Percentiles rank a stretch among this genome's conserved stretches.
These are phyloP conservation scores for Dendroctonus ponderosae DNA, from an alignment of 1,140 invertebrate genomes.

Conservation along the genomic window DNA sequence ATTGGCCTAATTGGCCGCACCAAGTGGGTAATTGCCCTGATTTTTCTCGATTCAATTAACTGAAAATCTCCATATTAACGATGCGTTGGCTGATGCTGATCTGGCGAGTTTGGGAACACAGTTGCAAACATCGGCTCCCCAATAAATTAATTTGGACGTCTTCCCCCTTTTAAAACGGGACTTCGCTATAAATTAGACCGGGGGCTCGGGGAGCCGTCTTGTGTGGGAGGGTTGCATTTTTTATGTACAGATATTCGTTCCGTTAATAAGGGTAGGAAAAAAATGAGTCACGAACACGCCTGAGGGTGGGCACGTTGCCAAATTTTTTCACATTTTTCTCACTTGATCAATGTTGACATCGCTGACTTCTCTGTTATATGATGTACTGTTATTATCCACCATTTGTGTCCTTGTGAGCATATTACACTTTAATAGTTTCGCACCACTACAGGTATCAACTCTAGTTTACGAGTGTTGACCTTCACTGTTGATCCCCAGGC, in stretches of 20 bases:
- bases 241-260: constrained; percentile 47
- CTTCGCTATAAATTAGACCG: constrained; percentile 39
- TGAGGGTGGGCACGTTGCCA: constrained; percentile 8
- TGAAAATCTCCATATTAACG: too few species aligned
- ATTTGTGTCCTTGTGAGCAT: too few species aligned
- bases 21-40: not conserved
- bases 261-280: constrained; percentile 44
- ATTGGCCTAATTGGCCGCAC: not conserved
- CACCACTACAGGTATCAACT: too few species aligned
- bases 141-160: constrained; percentile 42
- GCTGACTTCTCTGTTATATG: too few species aligned
- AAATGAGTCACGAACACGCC: constrained; percentile 47
- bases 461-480: too few species aligned
- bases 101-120: constrained; percentile 1
- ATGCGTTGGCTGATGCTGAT: too few species aligned
- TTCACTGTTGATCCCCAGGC: too few species aligned
- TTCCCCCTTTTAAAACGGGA: constrained; percentile 35
- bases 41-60: not conserved
- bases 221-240: constrained; percentile 46
- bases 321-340: not conserved
- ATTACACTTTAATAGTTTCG: too few species aligned
- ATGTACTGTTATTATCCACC: too few species aligned
- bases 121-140: constrained; percentile 4
- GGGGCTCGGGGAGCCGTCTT: constrained; percentile 19
- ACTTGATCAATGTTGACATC: too few species aligned